Evolutionary conservation across 1,140 invertebrate species (phyloP).

Genomic region (Asobara japonica): DNA sequence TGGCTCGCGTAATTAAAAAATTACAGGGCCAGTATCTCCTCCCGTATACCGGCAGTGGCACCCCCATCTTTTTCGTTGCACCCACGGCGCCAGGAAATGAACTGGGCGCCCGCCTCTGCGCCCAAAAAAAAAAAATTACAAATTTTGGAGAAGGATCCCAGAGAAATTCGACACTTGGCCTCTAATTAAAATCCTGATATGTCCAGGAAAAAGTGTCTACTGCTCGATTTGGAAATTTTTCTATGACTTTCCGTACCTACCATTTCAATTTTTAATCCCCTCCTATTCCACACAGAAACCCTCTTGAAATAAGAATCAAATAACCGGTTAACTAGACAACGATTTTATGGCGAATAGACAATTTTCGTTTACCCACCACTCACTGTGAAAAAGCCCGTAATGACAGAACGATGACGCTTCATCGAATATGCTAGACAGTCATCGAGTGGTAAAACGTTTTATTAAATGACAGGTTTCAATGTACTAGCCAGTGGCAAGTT

Average conservation of each 20-base stretch:
- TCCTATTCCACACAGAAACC: background rate
- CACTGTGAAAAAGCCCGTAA: background rate
- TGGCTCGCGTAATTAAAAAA: conserved; percentile 59
- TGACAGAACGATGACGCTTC: conserved; percentile 1
- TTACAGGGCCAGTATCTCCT: conserved; percentile 47
- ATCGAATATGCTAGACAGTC: conserved; percentile 12
- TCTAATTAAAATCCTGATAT: too few species aligned
- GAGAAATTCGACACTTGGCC: too few species aligned
- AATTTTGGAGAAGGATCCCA: too few species aligned
- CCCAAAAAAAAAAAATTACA: too few species aligned
- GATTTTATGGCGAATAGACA: background rate
- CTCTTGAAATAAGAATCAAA: background rate
- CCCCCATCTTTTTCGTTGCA: conserved; percentile 30
- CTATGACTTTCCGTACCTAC: too few species aligned
- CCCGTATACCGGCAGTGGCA: conserved; percentile 34
- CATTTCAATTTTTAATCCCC: too few species aligned
- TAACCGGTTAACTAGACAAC: background rate
- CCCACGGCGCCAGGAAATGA: conserved; percentile 49
- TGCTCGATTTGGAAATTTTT: too few species aligned
- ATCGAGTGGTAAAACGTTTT: conserved; percentile 10
- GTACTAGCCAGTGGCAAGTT: background rate
- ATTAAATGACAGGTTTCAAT: conserved; percentile 14
- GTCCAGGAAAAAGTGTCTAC: too few species aligned
- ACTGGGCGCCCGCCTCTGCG: too few species aligned
- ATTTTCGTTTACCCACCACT: background rate